These are phyloP conservation scores for Paramormyrops hopkinsi DNA, from an alignment of 2,797 vertebrate genomes.

Conservation along the genomic window DNA sequence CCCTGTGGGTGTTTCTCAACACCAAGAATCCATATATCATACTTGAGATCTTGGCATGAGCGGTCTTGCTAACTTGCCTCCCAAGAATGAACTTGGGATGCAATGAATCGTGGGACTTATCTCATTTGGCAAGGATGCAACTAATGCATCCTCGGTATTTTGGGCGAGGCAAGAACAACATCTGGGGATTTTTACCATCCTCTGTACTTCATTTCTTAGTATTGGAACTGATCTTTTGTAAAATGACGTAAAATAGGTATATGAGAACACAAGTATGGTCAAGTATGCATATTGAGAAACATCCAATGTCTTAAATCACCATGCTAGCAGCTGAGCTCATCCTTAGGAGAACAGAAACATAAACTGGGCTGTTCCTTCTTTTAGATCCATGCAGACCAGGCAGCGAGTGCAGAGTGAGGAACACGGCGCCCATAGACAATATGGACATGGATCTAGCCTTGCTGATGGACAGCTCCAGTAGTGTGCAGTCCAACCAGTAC, in stretches of 20 bases:
- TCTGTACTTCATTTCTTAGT: background rate
- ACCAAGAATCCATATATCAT: background rate
- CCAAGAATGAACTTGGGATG: background rate
- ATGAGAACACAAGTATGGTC: background rate
- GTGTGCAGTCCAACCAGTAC: slow-evolving; percentile 59
- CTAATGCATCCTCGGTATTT: background rate
- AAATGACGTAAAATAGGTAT: background rate
- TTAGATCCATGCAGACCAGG: slow-evolving; percentile 69
- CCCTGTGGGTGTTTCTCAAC: background rate
- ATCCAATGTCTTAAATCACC: background rate
- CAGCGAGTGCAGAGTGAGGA: slow-evolving; percentile 43
- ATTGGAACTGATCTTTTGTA: background rate
- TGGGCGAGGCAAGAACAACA: background rate
- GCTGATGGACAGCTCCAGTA: slow-evolving; percentile 68
- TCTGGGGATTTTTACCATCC: background rate
- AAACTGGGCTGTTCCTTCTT: background rate
- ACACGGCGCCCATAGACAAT: slow-evolving; percentile 24
- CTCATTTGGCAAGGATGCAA: background rate
- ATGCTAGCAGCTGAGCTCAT: background rate
- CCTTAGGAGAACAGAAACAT: background rate
- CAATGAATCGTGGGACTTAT: background rate
- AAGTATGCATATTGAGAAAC: background rate
- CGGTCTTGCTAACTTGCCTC: background rate
- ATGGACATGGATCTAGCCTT: slow-evolving; percentile 68
- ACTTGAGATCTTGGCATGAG: background rate